Base-by-base conservation (phyloP, 2,113 vertebrate species). In the Charina bottae region DNA sequence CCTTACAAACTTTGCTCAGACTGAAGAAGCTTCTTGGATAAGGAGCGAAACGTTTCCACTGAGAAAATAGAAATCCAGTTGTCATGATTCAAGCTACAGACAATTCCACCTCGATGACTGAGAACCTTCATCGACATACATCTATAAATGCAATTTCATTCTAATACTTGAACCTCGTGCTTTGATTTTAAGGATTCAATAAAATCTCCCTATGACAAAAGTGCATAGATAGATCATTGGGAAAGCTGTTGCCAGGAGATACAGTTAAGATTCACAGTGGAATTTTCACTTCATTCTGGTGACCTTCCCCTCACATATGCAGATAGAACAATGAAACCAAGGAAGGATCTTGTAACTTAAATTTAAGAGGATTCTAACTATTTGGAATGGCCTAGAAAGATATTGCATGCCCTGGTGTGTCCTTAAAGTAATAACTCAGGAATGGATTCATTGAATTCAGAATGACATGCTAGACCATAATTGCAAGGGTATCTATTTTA, bases 151-250 rank as follows among this genome's bases (percentile, higher is more conserved):
- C 3, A 2, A 53, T 93, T 0, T 78, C 60, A 88, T 59, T 94
- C 0, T 84, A 72, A 88, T 93, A 84, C 23, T 87, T 92, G 17
- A 33, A 21, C 1, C 90, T 90, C 92, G 26, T 46, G 92, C 62
- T 84, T 89, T 90, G 90, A 53, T 89, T 53, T 46, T 92, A 68
- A 3, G 91, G 72, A 59, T 91, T 42, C 84, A 15, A 28, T 49
- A 86, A 78, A 11, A 54, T 90, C 11, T 42, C 78, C 26, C 28
- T 56, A 46, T 56, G 10, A 46, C 1, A 26, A 58, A 91, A 72
- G 15, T 72, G 15, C 13, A 72, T 64, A 64, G 26, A 5, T 33
- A 72, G 68, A n/a, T 72, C 19, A 13, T 72, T 72, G 68, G 68
- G n/a, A 85, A 85, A 85, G 46, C 24, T 85, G 37, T 85, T 46